These are phyloP conservation scores for Plebejus argus DNA, from an alignment of 2,888 invertebrate species.

Conservation along the genomic window DNA sequence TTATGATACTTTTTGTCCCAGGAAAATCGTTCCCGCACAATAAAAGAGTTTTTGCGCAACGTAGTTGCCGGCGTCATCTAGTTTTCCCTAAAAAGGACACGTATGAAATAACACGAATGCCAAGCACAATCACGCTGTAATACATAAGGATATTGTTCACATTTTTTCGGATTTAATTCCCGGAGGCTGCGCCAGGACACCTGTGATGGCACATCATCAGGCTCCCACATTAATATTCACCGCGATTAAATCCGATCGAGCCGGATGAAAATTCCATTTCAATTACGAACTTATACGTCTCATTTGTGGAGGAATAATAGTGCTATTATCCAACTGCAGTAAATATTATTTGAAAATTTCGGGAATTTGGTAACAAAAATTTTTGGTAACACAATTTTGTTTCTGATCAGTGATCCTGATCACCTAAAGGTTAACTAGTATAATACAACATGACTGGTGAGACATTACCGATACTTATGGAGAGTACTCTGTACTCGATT, in stretches of 20 bases:
- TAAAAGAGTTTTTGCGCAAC: too few species aligned
- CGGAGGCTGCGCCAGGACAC: not conserved
- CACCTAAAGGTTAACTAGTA: too few species aligned
- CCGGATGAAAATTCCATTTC: slow-evolving; percentile 29
- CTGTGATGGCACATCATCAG: not conserved
- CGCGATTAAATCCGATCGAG: slow-evolving; percentile 33
- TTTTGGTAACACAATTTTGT: too few species aligned
- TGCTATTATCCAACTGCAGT: not conserved
- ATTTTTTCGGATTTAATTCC: not conserved
- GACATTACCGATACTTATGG: too few species aligned
- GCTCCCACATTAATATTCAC: slow-evolving; percentile 19
- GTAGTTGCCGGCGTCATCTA: too few species aligned
- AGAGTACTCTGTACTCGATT: too few species aligned
- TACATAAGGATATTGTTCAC: not conserved
- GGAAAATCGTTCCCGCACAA: too few species aligned
- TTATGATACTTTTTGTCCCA: too few species aligned
- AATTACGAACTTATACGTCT: slow-evolving; percentile 3
- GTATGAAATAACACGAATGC: too few species aligned
- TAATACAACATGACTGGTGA: too few species aligned
- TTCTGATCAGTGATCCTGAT: too few species aligned
- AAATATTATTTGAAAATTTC: not conserved
- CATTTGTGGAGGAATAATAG: not conserved
- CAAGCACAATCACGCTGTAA: not conserved
- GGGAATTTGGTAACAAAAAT: not conserved
- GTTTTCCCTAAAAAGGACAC: too few species aligned